phyloP scores from a whole-genome alignment of 2,113 vertebrate genomes.

The Oxyura jamaicensis region DNA sequence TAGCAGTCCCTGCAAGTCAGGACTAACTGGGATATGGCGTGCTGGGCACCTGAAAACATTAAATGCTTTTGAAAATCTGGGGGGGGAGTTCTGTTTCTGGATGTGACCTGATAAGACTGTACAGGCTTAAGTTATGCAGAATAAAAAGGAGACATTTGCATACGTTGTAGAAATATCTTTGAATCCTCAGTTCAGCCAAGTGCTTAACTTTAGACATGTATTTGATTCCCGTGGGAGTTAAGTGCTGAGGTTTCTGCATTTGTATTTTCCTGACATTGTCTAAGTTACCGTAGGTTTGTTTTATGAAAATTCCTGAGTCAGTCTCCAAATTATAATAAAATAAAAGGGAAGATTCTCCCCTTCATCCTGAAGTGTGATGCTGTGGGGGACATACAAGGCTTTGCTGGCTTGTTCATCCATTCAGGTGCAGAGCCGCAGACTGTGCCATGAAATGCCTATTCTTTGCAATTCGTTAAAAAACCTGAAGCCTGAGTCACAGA shows the following conservation, averaged over 20 bases:
- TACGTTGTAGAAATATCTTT: background rate
- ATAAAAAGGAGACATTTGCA: background rate
- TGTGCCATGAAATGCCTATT: background rate
- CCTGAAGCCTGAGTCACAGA: background rate
- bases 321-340: background rate
- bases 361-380: rapidly evolving
- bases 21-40: background rate
- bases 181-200: background rate
- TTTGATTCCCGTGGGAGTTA: background rate
- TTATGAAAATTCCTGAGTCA: background rate
- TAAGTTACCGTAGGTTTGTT: background rate
- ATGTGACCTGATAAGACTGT: background rate
- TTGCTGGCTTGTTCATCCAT: rapidly evolving
- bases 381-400: background rate
- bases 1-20: background rate
- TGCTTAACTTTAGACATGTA: background rate
- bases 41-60: background rate
- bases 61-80: background rate
- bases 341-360: background rate
- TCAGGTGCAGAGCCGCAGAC: background rate
- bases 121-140: background rate
- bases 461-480: background rate
- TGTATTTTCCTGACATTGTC: background rate
- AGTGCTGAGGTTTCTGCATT: background rate
- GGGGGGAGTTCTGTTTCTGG: background rate